These are phyloP conservation scores for Xiphophorus birchmanni DNA, from an alignment of 2,797 vertebrate species.

Conservation along the genomic window DNA sequence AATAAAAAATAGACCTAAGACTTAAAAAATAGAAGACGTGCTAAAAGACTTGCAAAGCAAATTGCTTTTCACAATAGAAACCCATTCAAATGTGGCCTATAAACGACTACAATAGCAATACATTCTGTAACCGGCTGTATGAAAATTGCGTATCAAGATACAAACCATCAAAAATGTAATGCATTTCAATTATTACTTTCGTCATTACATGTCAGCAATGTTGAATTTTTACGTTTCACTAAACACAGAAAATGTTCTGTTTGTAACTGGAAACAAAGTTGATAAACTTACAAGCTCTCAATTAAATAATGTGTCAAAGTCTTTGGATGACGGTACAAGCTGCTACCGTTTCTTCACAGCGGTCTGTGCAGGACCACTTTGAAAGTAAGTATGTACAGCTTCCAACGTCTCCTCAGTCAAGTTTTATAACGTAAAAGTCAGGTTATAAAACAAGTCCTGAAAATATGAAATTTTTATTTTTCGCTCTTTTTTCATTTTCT, in stretches of 20 bases:
- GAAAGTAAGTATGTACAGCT: conserved; percentile 7
- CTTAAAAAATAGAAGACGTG: neutral
- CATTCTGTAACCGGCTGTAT: neutral
- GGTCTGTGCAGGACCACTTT: conserved; percentile 59
- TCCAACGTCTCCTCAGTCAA: neutral
- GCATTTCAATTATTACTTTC: neutral
- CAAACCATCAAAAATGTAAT: neutral
- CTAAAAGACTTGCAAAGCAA: neutral
- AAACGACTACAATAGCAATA: neutral
- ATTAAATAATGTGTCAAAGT: conserved; percentile 73
- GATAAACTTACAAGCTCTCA: conserved; percentile 58
- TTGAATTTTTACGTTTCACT: neutral
- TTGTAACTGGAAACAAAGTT: neutral
- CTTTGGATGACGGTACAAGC: conserved; percentile 74
- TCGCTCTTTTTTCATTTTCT: neutral
- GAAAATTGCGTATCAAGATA: neutral
- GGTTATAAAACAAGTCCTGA: neutral
- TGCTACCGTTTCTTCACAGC: conserved; percentile 59
- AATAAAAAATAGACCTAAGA: neutral
- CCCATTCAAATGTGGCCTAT: neutral
- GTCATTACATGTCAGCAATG: neutral
- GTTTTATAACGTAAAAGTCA: neutral
- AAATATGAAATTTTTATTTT: too few relatives aligned
- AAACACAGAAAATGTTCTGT: neutral
- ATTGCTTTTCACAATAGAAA: neutral